These are phyloP conservation scores for Mormyrus iriodes DNA, from an alignment of 2,113 vertebrate species.

Conservation along the genomic window DNA sequence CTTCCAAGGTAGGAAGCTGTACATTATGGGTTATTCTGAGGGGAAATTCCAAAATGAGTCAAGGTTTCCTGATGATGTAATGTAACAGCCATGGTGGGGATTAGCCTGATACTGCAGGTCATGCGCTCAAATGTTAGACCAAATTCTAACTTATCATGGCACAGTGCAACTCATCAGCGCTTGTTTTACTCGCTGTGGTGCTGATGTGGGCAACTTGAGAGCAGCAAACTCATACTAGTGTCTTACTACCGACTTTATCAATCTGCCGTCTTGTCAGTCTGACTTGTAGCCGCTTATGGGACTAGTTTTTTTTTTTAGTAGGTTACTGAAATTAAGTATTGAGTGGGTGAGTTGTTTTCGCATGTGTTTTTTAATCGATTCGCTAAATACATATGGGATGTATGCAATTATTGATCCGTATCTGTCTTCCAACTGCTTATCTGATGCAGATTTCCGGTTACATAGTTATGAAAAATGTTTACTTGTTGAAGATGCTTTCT, in stretches of 20 bases:
- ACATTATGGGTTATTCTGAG: conserved; percentile 22
- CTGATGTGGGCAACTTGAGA: neutral
- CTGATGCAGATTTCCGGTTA: neutral
- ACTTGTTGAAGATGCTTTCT: neutral
- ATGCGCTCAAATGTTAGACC: neutral
- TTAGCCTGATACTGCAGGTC: neutral
- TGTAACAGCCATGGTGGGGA: neutral
- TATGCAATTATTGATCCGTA: neutral
- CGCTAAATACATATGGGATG: neutral
- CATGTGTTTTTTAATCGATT: neutral
- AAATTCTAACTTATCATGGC: neutral
- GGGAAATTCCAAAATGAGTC: conserved; percentile 32
- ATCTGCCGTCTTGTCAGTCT: neutral
- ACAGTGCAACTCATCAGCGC: neutral
- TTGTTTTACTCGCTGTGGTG: neutral
- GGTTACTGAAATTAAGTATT: neutral
- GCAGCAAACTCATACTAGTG: neutral
- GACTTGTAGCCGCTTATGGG: neutral
- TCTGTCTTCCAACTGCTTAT: neutral
- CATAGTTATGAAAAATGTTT: neutral
- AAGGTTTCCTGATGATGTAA: conserved; percentile 2
- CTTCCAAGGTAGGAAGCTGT: conserved; percentile 25
- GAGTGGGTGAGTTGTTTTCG: neutral
- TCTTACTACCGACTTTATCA: neutral
- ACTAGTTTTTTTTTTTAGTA: neutral